Evolutionary conservation across 1,140 invertebrate species (phyloP).

Genomic region (Trypoxylus dichotomus): DNA sequence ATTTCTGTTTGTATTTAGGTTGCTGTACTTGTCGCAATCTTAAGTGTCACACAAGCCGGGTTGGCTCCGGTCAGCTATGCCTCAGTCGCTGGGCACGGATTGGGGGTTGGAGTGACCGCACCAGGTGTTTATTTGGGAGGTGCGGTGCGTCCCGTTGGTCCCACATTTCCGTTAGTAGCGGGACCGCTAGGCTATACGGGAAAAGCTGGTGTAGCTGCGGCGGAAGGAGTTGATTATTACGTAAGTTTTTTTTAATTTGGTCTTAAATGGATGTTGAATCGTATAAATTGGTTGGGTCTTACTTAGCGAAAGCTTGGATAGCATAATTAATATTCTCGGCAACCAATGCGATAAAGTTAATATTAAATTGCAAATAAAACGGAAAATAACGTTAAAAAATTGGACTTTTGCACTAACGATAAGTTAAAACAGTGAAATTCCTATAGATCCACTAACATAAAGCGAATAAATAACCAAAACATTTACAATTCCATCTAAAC

Average conservation of each 20-base stretch:
- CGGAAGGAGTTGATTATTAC: slow-evolving; percentile 23
- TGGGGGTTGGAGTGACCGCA: background rate
- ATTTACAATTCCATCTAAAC: too few relatives aligned
- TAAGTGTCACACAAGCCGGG: background rate
- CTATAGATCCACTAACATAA: too few relatives aligned
- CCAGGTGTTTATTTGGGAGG: background rate
- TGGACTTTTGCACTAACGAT: too few relatives aligned
- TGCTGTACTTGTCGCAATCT: background rate
- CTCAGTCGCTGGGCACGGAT: background rate
- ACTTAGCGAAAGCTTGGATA: too few relatives aligned
- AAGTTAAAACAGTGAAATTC: too few relatives aligned
- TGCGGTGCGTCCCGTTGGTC: background rate
- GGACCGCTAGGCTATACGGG: background rate
- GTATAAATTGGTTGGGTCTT: too few relatives aligned
- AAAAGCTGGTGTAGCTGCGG: background rate
- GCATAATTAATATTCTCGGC: too few relatives aligned
- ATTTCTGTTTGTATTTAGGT: background rate
- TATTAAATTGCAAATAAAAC: too few relatives aligned
- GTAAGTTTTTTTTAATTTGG: slow-evolving; percentile 23
- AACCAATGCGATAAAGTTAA: too few relatives aligned
- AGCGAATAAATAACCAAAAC: too few relatives aligned
- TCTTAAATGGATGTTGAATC: background rate
- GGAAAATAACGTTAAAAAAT: too few relatives aligned
- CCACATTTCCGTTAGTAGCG: background rate
- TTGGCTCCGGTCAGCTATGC: background rate